Base-by-base conservation (phyloP, 1,140 invertebrate genomes). In the Drosophila erecta region DNA sequence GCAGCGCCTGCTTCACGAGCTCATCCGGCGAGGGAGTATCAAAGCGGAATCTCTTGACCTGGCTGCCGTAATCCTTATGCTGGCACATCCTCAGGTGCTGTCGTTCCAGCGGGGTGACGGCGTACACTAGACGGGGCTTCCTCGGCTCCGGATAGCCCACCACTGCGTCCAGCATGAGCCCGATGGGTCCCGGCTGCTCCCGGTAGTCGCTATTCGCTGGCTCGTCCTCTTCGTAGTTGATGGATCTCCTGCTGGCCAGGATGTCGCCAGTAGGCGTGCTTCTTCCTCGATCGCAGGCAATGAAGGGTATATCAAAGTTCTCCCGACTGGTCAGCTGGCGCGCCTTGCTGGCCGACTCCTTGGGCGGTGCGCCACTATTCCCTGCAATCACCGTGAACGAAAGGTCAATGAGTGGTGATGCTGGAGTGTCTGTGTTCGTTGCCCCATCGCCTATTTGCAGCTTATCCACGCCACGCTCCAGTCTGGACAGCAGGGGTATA, bases 1-100 rank as follows among this genome's bases (percentile, higher is more conserved):
- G 66, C 22, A 90, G 61, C 12, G 81, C 61, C 49, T 72, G 69
- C 41, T 90, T 79, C 4, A 91, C 80, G 24, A 89, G 22, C 27
- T 91, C 86, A 70, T 91, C 90, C 3, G 90, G 90, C 14, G 90
- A 91, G 40, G 75, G 74, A 2, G 90, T 89, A 56, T 91, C 76
- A 46, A 91, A 91, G 12, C 40, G 53, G 70, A 91, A 91, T 11
- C 86, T 74, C 58, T 78, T 78, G 15, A 91, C 75, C 50, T 84
- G 69, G 2, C 44, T 15, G 10, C 73, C 79, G 27, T 84, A 89
- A n/a, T 78, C 69, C 20, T 49, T 14, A 4, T 53, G 54, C n/a
- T 24, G 33, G 24, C 15, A 84, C 27, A 89, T 46, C n/a, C 77
- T 80, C 7, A 89, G 46, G 37, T 84, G 64, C 4, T 44, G 69